Evolutionary conservation across 1,140 invertebrate species (phyloP).

Genomic region (Trichonephila clavata): DNA sequence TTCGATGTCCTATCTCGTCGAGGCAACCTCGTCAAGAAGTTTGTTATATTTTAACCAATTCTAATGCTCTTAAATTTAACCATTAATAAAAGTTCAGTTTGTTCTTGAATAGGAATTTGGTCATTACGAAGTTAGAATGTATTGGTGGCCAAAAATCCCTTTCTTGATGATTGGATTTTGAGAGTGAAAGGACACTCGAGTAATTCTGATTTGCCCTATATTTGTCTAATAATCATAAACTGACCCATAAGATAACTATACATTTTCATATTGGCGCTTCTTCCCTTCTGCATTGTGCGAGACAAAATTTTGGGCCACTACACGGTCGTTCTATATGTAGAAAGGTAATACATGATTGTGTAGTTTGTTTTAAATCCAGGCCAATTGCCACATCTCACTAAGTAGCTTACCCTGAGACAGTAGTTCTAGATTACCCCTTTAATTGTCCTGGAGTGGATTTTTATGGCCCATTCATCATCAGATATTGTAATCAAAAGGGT

Average conservation of each 20-base stretch:
- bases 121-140: too few relatives aligned
- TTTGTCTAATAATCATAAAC: not conserved
- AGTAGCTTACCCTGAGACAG: not conserved
- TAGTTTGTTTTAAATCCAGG: not conserved
- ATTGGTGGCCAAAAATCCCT: too few relatives aligned
- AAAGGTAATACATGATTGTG: not conserved
- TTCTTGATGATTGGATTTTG: not conserved
- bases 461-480: slow-evolving; percentile 16
- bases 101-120: too few relatives aligned
- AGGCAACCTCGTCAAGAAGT: too few relatives aligned
- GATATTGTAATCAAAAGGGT: slow-evolving; percentile 2
- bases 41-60: too few relatives aligned
- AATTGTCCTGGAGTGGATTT: not conserved
- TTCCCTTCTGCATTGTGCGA: not conserved
- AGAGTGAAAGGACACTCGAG: not conserved
- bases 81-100: too few relatives aligned
- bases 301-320: not conserved
- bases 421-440: too few relatives aligned
- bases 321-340: too few relatives aligned
- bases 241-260: not conserved
- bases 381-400: not conserved
- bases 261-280: not conserved
- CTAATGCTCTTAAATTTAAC: too few relatives aligned
- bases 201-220: slow-evolving; percentile 6
- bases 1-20: too few relatives aligned